A percentile compares a stretch with the other conserved stretches of the same genome.
These are phyloP conservation scores for Galbula dea DNA, from an alignment of 2,113 vertebrate genomes.

Conservation along the genomic window DNA sequence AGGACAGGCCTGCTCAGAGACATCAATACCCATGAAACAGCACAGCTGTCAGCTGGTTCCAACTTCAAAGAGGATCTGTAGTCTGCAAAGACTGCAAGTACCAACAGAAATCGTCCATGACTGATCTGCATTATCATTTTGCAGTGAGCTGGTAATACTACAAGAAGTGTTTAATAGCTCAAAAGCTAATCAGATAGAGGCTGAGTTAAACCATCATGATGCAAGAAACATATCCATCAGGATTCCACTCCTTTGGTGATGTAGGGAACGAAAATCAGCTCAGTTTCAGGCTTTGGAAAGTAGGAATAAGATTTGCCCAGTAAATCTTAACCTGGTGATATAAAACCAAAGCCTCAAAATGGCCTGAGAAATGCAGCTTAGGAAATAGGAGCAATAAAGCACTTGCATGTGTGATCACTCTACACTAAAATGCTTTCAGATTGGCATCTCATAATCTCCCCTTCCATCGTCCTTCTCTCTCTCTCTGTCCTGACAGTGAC, in stretches of 20 bases:
- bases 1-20: background rate
- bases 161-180: conserved; percentile 17
- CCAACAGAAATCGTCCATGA: conserved; percentile 8
- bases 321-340: background rate
- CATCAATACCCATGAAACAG: background rate
- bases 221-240: background rate
- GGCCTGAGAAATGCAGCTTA: conserved; percentile 12
- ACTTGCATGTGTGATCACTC: background rate
- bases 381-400: conserved; percentile 3
- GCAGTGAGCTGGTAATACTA: conserved; percentile 3
- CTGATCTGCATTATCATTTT: conserved; percentile 16
- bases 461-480: background rate
- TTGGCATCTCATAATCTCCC: background rate
- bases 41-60: background rate
- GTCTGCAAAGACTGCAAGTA: background rate
- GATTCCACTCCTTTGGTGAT: background rate
- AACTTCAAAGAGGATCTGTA: background rate
- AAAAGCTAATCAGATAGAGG: conserved; percentile 1
- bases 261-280: background rate
- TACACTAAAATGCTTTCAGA: conserved; percentile 2
- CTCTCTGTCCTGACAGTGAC: background rate
- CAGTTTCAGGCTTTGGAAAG: background rate
- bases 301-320: background rate
- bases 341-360: conserved; percentile 3
- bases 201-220: background rate